phyloP scores from a whole-genome alignment of 2,797 vertebrate species.

The Fratercula arctica region DNA sequence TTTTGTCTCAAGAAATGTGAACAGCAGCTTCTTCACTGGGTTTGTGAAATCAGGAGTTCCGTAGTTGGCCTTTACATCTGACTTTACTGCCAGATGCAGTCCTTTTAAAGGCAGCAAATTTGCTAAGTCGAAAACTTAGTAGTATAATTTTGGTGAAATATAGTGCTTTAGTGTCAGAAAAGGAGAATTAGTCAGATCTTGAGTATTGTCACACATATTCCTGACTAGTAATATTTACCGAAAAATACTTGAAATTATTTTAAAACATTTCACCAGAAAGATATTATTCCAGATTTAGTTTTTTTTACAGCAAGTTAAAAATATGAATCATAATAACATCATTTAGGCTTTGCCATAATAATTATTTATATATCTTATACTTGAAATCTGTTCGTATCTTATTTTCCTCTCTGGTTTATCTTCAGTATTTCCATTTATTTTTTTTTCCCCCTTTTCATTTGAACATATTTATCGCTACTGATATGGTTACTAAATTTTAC shows the following conservation, averaged over 20 bases:
- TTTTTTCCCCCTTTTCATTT: neutral
- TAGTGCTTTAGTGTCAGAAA: neutral
- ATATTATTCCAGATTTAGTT: neutral
- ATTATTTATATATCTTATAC: neutral
- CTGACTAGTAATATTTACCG: neutral
- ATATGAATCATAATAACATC: neutral
- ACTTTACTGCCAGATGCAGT: neutral
- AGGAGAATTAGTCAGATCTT: neutral
- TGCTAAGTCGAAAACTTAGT: neutral
- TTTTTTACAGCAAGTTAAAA: neutral
- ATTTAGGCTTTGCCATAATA: neutral
- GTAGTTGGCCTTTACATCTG: neutral
- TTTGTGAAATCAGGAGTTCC: neutral
- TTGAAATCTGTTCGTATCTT: neutral
- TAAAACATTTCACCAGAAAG: neutral
- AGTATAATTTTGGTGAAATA: neutral
- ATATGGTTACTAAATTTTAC: neutral
- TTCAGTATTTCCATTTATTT: neutral
- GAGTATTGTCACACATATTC: neutral
- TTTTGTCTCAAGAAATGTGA: neutral
- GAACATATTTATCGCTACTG: neutral
- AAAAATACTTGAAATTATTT: neutral
- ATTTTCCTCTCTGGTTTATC: neutral
- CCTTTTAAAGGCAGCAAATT: neutral
- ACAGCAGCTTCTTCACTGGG: neutral